Base-by-base conservation (phyloP, 2,113 vertebrate genomes). In the Cyanistes caeruleus region DNA sequence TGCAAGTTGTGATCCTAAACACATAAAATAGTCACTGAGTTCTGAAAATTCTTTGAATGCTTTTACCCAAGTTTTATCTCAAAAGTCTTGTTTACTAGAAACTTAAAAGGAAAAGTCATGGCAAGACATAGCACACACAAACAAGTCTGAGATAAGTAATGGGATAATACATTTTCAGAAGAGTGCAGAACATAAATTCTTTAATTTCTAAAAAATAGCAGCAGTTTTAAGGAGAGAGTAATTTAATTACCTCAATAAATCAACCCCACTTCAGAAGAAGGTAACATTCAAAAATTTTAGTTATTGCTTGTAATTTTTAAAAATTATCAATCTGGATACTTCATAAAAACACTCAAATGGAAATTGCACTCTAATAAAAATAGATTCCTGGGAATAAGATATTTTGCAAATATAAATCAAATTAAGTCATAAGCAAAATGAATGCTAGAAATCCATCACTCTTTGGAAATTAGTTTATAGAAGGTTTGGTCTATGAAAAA, bases 1-100 rank as follows among this genome's bases (percentile, higher is more conserved):
- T 1, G 1, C 39, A 67, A 88, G 33, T 2, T 80, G 33, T 23
- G 10, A 89, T 51, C 31, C 13, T 25, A 62, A 72, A 55, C 7
- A 43, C 28, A 68, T 10, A 64, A 90, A 90, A 60, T 55, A 44
- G 13, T 64, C 69, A 67, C 25, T 1, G 12, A 79, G 49, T 31
- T 85, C 46, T 58, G n/a, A 97, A 94, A 96, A 90, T 73, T 87
- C 78, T 88, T 91, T 79, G 77, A 89, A 91, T 82, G 41, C 63
- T 92, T 88, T 59, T n/a, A 85, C 23, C 14, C 49, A 77, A 76
- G 31, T 79, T 91, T 90, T 93, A 89, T 95, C 94, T 90, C 49
- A 39, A 73, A 89, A 64, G 49, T 49, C 68, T 60, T 85, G 22
- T 79, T 91, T 88, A 93, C 13, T 46, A 39, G 37, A 60, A 88